phyloP scores from a whole-genome alignment of 53 echinoderm and acorn worm species.

The Astropecten irregularis region DNA sequence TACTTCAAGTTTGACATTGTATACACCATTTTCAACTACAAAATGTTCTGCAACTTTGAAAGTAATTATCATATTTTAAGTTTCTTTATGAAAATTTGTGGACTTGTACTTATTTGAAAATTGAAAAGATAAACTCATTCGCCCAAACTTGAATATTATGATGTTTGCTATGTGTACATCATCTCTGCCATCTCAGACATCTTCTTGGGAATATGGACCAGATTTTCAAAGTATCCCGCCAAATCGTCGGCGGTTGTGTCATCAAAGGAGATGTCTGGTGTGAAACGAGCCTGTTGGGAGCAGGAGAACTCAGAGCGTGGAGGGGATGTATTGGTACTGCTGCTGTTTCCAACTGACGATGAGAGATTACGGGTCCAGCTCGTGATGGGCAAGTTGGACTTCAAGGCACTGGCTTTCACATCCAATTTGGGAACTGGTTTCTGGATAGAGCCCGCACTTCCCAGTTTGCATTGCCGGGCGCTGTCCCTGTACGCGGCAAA shows the following conservation, averaged over 20 bases:
- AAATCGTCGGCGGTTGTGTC: conserved; percentile 94
- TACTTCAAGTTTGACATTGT: no score
- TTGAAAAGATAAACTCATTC: no score
- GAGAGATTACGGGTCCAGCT: conserved; percentile 26
- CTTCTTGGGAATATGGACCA: conserved; percentile 95
- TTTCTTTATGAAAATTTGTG: no score
- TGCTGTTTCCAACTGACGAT: background rate
- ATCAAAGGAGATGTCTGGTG: conserved; percentile 76
- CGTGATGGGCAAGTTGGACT: background rate
- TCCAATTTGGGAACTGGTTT: background rate
- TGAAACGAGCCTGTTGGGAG: conserved; percentile 88
- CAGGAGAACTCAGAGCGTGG: conserved; percentile 72
- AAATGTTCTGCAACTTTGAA: no score
- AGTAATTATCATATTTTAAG: no score
- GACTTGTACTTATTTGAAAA: no score
- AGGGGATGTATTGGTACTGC: background rate
- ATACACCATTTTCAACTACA: no score
- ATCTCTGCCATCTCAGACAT: conserved; percentile 99
- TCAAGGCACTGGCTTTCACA: background rate
- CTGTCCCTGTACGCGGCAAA: conserved; percentile 42
- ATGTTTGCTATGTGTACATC: conserved; percentile 86
- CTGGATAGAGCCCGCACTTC: background rate
- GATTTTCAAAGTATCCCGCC: conserved; percentile 97
- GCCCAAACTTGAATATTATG: no score
- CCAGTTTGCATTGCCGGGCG: background rate